Base-by-base conservation (phyloP, 2,797 vertebrate genomes). In the Hemibagrus guttatus region DNA sequence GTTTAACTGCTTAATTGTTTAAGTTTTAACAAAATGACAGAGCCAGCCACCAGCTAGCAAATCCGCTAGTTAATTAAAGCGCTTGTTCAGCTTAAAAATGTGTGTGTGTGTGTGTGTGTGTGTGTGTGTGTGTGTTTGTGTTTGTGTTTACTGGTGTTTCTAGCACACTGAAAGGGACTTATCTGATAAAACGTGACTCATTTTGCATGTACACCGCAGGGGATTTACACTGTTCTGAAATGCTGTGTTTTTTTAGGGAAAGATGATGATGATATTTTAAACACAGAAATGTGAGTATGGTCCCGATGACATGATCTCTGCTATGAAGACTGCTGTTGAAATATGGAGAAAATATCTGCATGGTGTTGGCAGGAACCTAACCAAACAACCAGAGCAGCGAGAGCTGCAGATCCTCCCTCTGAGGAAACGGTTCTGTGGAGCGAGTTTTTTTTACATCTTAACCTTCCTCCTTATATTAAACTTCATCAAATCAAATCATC, bases 221-320 rank as follows among this genome's bases (percentile, higher is more conserved):
- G 76, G 76, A 59, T 79, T 79, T 58, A 75, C 72, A 75, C 46
- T 7, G 2, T 75, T 28, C 72, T 75, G 49, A n/a, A 75, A 28
- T 17, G 1, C 46, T 75, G 46, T 75, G 26, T 17, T 28, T 75
- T 66, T n/a, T 49, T 49, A 13, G 21, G 69, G 69, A 14, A 23
- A 72, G 2, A 7, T 23, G 3, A 0, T 23, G 3, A 0, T 9
- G 5, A 11, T 72, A 46, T 72, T 46, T 72, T 2, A 3, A 52
- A 26, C 16, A 52, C 46, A 52, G 13, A 75, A n/a, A n/a, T 19
- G 16, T 78, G 52, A 56, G 75, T 11, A 2, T 52, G 52, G 52
- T 56, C 52, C 31, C 6, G 28, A 19, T 52, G 46, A 26, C 23
- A 49, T 19, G 74, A 75, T 6, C 72, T n/a, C 26, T 26, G 14